Percentiles rank a stretch among this genome's conserved stretches.
These are phyloP conservation scores for Perca flavescens DNA, from an alignment of 2,113 vertebrate genomes.

Conservation along the genomic window DNA sequence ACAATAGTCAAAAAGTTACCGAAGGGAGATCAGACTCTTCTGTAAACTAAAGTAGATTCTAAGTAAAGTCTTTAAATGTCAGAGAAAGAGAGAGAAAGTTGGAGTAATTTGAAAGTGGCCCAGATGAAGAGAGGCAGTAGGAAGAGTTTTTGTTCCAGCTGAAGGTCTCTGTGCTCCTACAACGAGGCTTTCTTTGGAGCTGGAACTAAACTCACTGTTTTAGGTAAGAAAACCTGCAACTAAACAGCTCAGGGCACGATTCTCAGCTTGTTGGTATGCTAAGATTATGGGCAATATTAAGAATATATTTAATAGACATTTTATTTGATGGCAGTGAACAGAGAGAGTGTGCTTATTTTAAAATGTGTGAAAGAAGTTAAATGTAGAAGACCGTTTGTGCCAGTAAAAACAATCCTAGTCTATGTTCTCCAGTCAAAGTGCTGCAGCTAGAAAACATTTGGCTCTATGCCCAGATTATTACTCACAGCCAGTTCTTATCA, in stretches of 20 bases:
- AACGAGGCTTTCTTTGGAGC: conserved; percentile 68
- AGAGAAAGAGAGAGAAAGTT: background rate
- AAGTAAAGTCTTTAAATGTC: background rate
- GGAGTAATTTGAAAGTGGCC: fast-evolving
- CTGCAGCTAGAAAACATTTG: conserved; percentile 28
- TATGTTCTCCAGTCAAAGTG: too few species aligned
- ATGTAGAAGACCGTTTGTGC: background rate
- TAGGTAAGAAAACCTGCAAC: conserved; percentile 73
- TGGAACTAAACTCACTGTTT: conserved; percentile 80
- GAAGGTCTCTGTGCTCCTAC: conserved; percentile 69
- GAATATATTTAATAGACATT: background rate
- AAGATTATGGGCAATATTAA: background rate
- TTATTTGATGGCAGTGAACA: background rate
- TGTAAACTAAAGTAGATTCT: background rate
- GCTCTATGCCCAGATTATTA: conserved; percentile 35
- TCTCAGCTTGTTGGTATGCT: background rate
- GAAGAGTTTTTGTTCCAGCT: conserved; percentile 58
- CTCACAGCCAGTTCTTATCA: conserved; percentile 39
- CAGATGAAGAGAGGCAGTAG: background rate
- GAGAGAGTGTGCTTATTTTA: background rate
- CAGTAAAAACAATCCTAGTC: background rate
- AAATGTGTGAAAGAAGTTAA: background rate
- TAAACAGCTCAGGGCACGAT: background rate
- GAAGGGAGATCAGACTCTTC: background rate
- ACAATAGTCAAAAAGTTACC: background rate